phyloP scores from a whole-genome alignment of 2,797 vertebrate species.

The Anolis apletophallus region DNA sequence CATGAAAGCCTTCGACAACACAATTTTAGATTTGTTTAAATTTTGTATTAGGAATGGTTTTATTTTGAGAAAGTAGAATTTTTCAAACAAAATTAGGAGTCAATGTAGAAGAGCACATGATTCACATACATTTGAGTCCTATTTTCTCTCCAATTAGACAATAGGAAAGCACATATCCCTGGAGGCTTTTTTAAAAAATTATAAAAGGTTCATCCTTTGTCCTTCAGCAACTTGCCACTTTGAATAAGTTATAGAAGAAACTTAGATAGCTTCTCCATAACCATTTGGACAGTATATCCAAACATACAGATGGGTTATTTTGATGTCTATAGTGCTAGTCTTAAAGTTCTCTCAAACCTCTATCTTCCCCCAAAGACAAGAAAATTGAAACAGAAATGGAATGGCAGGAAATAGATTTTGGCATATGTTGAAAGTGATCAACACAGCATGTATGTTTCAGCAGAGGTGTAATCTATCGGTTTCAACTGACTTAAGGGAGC shows the following conservation, averaged over 20 bases:
- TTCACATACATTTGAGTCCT: background rate
- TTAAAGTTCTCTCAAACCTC: background rate
- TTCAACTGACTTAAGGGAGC: background rate
- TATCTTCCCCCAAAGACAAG: constrained; percentile 24
- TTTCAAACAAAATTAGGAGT: background rate
- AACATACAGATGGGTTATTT: background rate
- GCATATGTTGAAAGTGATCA: background rate
- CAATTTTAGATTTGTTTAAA: background rate
- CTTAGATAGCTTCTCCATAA: background rate
- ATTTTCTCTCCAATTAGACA: background rate
- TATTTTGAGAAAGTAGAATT: background rate
- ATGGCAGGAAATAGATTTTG: background rate
- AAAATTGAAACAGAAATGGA: constrained; percentile 16
- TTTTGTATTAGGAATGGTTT: background rate
- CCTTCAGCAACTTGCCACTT: background rate
- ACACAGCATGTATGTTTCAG: constrained; percentile 21
- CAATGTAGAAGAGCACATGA: too few species aligned
- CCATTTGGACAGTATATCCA: background rate
- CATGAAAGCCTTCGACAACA: too few species aligned
- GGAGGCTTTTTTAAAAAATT: too few species aligned
- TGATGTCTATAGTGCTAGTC: constrained; percentile 4
- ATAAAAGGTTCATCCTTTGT: too few species aligned
- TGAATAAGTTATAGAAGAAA: background rate
- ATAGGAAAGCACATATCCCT: background rate
- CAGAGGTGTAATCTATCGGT: background rate